Evolutionary conservation across 1,140 invertebrate species (phyloP).

Genomic region (Cylas formicarius): DNA sequence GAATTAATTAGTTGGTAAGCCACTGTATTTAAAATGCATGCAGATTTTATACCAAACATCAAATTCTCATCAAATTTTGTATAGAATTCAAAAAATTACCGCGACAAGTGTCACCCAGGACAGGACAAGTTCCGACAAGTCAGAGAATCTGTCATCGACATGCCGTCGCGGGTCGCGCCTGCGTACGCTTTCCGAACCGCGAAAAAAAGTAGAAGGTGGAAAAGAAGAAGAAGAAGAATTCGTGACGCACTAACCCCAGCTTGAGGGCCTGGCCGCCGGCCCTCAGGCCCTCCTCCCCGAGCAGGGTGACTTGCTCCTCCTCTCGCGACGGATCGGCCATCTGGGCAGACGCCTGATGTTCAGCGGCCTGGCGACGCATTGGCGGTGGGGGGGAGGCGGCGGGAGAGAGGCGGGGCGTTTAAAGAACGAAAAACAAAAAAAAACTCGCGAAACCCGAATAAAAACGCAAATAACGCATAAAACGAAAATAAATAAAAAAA

Average conservation of each 20-base stretch:
- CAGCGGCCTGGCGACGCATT: conserved; percentile 58
- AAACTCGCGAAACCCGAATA: no score
- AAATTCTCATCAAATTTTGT: no score
- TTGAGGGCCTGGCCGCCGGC: conserved; percentile 90
- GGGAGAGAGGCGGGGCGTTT: neutral
- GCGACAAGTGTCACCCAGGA: no score
- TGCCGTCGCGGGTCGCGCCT: no score
- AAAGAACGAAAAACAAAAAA: conserved; percentile 19
- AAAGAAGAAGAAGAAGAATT: conserved; percentile 7
- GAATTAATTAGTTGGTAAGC: no score
- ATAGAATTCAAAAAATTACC: no score
- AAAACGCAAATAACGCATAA: conserved; percentile 4
- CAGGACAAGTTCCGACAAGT: no score
- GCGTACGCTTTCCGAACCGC: neutral
- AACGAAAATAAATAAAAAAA: neutral
- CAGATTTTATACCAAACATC: no score
- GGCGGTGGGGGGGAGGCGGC: conserved; percentile 9
- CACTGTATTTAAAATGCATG: no score
- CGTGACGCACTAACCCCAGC: conserved; percentile 76
- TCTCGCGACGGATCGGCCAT: conserved; percentile 86
- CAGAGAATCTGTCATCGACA: no score
- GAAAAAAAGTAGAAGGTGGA: neutral
- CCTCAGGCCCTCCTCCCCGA: conserved; percentile 88
- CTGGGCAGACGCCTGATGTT: conserved; percentile 59
- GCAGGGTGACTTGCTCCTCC: conserved; percentile 88